phyloP scores from a whole-genome alignment of 2,888 invertebrate species.

The Patella pellucida region DNA sequence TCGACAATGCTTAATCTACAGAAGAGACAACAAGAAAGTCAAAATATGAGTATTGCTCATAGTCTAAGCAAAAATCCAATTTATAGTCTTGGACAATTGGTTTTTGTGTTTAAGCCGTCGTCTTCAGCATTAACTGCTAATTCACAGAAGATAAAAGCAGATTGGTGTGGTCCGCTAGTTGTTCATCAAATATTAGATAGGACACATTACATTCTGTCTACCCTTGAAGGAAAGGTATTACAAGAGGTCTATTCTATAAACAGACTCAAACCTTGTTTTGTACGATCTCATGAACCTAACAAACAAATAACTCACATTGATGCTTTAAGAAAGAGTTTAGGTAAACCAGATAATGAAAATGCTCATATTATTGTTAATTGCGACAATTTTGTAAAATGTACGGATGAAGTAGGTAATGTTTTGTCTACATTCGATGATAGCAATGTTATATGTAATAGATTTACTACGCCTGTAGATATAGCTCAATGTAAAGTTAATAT shows the following conservation, averaged over 20 bases:
- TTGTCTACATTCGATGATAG: not conserved
- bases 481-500: too few relatives aligned
- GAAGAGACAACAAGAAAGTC: too few relatives aligned
- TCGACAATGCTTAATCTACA: too few relatives aligned
- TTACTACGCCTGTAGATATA: too few relatives aligned
- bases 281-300: not conserved
- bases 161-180: too few relatives aligned
- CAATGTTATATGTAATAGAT: not conserved
- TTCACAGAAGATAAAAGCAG: too few relatives aligned
- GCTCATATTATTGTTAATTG: not conserved
- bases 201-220: not conserved
- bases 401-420: not conserved
- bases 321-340: not conserved
- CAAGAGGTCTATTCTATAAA: not conserved
- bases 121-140: too few relatives aligned
- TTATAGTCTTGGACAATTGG: too few relatives aligned
- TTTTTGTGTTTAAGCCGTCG: too few relatives aligned
- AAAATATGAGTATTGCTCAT: too few relatives aligned
- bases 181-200: too few relatives aligned
- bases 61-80: too few relatives aligned
- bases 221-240: not conserved
- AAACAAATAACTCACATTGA: not conserved
- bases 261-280: not conserved
- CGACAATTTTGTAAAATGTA: not conserved
- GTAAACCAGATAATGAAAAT: not conserved